Evolutionary conservation across 2,797 vertebrate species (phyloP).

Genomic region (Protosalanx chinensis): DNA sequence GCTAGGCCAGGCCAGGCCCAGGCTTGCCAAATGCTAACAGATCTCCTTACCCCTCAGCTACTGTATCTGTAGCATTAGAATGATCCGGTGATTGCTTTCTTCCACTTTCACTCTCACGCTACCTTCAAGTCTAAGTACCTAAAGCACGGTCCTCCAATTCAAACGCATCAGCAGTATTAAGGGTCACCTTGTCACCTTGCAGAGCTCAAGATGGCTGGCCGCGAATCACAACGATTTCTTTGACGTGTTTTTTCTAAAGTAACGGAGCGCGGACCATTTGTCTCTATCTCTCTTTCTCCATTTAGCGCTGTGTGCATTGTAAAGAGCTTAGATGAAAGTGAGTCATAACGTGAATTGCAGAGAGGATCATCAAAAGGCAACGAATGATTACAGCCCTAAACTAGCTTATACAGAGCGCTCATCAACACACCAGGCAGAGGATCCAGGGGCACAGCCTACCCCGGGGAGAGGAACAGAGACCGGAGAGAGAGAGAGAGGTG

Average conservation of each 20-base stretch:
- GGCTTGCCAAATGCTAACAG: not conserved
- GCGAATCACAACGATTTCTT: not conserved
- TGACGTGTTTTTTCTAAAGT: not conserved
- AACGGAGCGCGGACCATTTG: not conserved
- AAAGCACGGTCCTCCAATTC: no score
- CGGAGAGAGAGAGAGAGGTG: slow-evolving; percentile 21
- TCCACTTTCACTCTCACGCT: not conserved
- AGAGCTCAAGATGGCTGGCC: not conserved
- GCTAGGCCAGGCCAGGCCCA: not conserved
- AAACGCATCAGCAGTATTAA: not conserved
- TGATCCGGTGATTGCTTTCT: slow-evolving; percentile 16
- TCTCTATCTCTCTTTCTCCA: slow-evolving; percentile 13
- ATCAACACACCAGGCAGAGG: not conserved
- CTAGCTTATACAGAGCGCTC: slow-evolving; percentile 11
- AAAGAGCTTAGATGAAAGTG: slow-evolving; percentile 60
- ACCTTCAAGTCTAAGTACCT: no score
- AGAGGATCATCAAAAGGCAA: slow-evolving; percentile 32
- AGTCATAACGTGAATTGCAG: slow-evolving; percentile 49
- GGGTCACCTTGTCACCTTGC: not conserved
- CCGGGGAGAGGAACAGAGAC: not conserved
- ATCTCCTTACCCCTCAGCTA: not conserved
- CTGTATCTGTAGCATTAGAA: slow-evolving; percentile 35
- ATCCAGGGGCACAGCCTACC: not conserved
- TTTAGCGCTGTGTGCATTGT: slow-evolving; percentile 32
- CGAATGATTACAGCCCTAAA: slow-evolving; percentile 41